Percentiles rank a stretch among this genome's conserved stretches.
Evolutionary conservation across 2,797 vertebrate genomes (phyloP).

Genomic region (Bovichtus diacanthus): DNA sequence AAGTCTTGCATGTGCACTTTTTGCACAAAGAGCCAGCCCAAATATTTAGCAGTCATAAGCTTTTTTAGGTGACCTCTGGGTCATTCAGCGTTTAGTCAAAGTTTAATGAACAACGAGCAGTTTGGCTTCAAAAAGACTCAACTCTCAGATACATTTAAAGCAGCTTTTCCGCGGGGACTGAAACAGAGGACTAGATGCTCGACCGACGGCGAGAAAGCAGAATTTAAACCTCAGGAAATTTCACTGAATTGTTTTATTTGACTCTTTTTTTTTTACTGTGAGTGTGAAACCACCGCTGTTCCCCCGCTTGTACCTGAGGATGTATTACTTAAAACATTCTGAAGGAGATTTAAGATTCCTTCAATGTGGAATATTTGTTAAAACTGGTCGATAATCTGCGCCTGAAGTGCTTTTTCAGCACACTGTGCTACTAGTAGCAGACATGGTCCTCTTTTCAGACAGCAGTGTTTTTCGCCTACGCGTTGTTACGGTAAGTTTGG

Average conservation of each 20-base stretch:
- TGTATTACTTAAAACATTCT: not conserved
- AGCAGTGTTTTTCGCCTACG: constrained; percentile 88
- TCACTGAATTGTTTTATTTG: not conserved
- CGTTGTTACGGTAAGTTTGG: constrained; percentile 90
- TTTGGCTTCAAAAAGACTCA: constrained; percentile 83
- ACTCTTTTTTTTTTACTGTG: not conserved
- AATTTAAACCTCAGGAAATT: constrained; percentile 18
- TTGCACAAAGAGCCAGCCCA: constrained; percentile 89
- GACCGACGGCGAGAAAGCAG: constrained; percentile 29
- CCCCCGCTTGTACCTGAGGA: constrained; percentile 12
- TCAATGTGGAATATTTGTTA: constrained; percentile 53
- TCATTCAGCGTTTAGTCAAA: constrained; percentile 93
- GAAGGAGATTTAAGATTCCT: constrained; percentile 16
- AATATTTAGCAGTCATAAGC: constrained; percentile 96
- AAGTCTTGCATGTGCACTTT: constrained; percentile 86
- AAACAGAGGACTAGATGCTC: constrained; percentile 73
- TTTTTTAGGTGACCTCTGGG: constrained; percentile 97
- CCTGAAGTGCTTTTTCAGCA: constrained; percentile 71
- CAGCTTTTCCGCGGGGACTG: constrained; percentile 83
- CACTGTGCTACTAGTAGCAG: constrained; percentile 80
- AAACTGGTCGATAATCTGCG: constrained; percentile 51
- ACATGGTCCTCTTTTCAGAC: constrained; percentile 85
- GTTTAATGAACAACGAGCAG: constrained; percentile 99
- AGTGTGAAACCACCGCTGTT: not conserved
- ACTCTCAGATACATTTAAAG: constrained; percentile 61